Conservation (phyloP, 2,888 invertebrate genomes). For the Ophonus ardosiacus region DNA sequence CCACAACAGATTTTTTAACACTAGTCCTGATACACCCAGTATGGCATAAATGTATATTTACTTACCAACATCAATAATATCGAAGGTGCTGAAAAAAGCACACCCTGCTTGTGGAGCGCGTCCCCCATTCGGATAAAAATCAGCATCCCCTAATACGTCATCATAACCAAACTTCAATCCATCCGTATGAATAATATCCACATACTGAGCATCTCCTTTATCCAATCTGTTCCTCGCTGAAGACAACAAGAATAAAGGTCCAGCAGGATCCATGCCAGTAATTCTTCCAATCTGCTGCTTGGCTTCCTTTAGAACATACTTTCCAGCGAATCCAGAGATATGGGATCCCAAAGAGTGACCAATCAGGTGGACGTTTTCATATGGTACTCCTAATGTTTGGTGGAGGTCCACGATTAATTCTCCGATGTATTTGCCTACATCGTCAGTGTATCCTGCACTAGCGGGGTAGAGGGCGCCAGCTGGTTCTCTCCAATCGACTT, state of each 20-base stretch:
- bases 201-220: conserved; percentile 82
- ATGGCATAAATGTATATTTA: no score
- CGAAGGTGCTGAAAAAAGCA: conserved; percentile 65
- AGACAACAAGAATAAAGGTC: conserved; percentile 78
- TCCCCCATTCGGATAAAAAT: conserved; percentile 86
- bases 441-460: conserved; percentile 59
- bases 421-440: conserved; percentile 52
- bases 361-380: conserved; percentile 67
- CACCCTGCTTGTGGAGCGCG: conserved; percentile 82
- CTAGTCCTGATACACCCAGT: no score
- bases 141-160: conserved; percentile 82
- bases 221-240: conserved; percentile 77
- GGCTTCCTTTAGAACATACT: conserved; percentile 54
- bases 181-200: conserved; percentile 84
- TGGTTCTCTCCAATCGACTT: conserved; percentile 64
- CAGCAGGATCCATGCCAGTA: conserved; percentile 79
- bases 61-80: conserved; percentile 53
- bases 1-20: no score
- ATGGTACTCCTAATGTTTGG: conserved; percentile 67
- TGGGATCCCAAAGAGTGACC: conserved; percentile 77
- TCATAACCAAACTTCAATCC: conserved; percentile 81
- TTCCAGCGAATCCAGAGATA: conserved; percentile 80
- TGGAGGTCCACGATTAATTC: conserved; percentile 66
- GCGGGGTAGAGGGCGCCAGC: conserved; percentile 53
- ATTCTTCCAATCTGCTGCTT: conserved; percentile 62